Evolutionary conservation across 2,797 vertebrate species (phyloP).

Genomic region (Mus spretus): DNA sequence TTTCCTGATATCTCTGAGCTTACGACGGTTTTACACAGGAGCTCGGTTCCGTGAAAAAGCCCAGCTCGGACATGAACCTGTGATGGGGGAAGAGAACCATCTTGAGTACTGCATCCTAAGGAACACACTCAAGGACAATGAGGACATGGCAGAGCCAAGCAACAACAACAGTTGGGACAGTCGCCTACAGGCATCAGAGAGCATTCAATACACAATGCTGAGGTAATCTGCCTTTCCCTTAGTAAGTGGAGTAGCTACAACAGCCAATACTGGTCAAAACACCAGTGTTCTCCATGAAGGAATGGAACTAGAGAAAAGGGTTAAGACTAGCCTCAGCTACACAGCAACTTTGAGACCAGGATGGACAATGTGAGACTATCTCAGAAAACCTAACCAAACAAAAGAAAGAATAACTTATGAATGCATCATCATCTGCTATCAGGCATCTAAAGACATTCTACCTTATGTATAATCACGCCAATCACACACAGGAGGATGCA

Average conservation of each 20-base stretch:
- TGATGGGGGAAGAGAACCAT: conserved; percentile 52
- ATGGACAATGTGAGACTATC: background rate
- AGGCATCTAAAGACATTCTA: background rate
- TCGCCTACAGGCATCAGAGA: background rate
- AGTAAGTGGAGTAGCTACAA: conserved; percentile 29
- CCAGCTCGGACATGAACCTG: conserved; percentile 98
- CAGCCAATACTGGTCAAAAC: background rate
- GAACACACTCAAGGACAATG: background rate
- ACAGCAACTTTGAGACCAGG: background rate
- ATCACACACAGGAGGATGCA: background rate
- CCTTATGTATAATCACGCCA: background rate
- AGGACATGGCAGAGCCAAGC: background rate
- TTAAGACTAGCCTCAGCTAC: background rate
- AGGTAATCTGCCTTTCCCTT: background rate
- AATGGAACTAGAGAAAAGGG: background rate
- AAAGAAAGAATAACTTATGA: background rate
- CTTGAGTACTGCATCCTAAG: background rate
- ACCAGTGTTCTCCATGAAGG: background rate
- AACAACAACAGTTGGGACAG: background rate
- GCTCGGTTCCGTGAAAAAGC: conserved; percentile 97
- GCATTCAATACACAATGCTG: background rate
- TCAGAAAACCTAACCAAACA: background rate
- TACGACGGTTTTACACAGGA: conserved; percentile 95
- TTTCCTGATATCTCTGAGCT: conserved; percentile 95
- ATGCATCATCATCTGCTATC: background rate